These are phyloP conservation scores for Biston betularia DNA, from an alignment of 2,888 invertebrate genomes.

Conservation along the genomic window DNA sequence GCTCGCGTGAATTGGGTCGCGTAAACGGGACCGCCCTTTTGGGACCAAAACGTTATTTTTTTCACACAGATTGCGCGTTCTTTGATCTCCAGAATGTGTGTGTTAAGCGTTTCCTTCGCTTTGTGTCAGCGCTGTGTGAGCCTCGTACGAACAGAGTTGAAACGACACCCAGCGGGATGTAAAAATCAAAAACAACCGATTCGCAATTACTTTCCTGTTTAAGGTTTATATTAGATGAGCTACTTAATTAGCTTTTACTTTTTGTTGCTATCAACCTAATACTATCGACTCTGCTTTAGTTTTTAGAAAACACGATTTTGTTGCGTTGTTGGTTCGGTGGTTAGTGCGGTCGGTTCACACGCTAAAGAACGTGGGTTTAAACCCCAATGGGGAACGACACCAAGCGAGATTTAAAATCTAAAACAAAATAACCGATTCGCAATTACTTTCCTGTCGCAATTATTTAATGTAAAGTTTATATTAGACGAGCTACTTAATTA, in stretches of 20 bases:
- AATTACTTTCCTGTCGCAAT: constrained; percentile 65
- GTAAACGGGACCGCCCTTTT: constrained; percentile 85
- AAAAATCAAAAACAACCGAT: constrained; percentile 74
- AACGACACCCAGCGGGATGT: constrained; percentile 80
- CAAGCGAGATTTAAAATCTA: constrained; percentile 80
- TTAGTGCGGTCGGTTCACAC: too few species aligned
- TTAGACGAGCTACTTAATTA: constrained; percentile 1
- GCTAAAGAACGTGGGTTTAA: too few species aligned
- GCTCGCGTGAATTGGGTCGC: constrained; percentile 86
- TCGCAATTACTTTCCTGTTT: constrained; percentile 65
- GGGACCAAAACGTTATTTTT: constrained; percentile 85
- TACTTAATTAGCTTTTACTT: neutral
- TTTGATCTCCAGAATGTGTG: constrained; percentile 85
- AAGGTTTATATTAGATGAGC: constrained; percentile 15
- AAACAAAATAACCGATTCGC: constrained; percentile 70
- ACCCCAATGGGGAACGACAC: constrained; percentile 65
- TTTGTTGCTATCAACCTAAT: neutral
- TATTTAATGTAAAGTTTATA: constrained; percentile 38
- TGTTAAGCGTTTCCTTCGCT: constrained; percentile 83
- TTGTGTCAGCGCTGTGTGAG: constrained; percentile 77
- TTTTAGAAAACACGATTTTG: neutral
- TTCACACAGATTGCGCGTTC: constrained; percentile 85
- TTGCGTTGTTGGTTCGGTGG: too few species aligned
- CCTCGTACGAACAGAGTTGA: constrained; percentile 62
- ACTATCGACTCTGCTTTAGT: neutral